Evolutionary conservation across 2,797 vertebrate species (phyloP), one percentile per base, ranked within the genome.

Genomic region (Tragopan temminckii): DNA sequence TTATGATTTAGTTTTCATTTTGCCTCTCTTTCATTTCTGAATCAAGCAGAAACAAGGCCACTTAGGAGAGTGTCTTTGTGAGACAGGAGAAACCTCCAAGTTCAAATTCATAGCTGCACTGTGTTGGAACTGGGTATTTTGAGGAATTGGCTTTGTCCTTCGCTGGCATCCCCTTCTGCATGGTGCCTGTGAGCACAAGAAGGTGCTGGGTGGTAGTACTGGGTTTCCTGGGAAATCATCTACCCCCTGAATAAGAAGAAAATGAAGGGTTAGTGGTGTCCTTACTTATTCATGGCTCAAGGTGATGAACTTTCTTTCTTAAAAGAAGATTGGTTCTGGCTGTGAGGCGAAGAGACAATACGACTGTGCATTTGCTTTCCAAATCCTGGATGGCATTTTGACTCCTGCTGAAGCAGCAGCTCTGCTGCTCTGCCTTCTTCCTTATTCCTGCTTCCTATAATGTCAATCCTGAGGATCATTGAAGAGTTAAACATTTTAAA

Each of bases 1-100:
- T 82, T 82, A n/a, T 36, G 43, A 69, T 64, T 78, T 59, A 80
- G 91, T 93, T 89, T 93, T 46, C 50, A 78, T 88, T 66, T 66
- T 79, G 38, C 33, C 91, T 89, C 74, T 53, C 94, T 92, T 90
- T 66, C 16, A 4, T 78, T 93, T 85, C 75, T 89, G 6, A 80
- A 67, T 81, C 89, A 82, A 93, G 76, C 61, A 68, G 74, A 71
- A 36, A 38, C 70, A 67, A 89, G 53, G 42, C 57, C 40, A 50
- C 69, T 78, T 87, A 85, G 48, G n/a, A 24, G 79, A 35, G 79
- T n/a, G 33, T 61, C 74, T 81, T 8, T 46, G 12, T 59, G 43
- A 88, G 52, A 10, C 52, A 85, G 84, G 72, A 71, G n/a, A 82
- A 77, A 71, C 53, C 40, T 67, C 14, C 35, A 66, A 7, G 66